Conservation (phyloP, 64 coral and sea anemone genomes). For the Montipora sp. region DNA sequence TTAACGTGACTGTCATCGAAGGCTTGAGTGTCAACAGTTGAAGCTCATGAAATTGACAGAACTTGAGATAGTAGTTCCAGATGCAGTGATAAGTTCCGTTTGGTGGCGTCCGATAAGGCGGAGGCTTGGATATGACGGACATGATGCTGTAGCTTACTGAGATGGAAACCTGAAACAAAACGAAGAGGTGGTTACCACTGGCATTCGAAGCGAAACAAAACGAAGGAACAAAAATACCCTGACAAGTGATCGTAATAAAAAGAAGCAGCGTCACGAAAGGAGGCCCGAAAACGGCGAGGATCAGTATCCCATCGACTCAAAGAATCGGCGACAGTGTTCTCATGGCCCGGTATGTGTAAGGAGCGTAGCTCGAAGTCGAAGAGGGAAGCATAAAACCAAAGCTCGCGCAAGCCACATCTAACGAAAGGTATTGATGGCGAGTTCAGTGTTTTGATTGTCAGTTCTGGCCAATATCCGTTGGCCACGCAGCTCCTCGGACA, state of each 20-base stretch:
- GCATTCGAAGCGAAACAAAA: neutral
- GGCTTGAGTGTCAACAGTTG: no score
- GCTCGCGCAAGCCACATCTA: neutral
- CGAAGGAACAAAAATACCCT: neutral
- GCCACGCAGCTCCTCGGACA: neutral
- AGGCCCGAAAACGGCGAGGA: neutral
- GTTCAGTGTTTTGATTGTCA: neutral
- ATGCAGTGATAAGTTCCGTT: neutral
- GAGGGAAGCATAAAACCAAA: neutral
- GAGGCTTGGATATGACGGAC: neutral
- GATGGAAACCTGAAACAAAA: neutral
- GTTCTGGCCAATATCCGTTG: neutral
- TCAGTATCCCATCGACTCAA: neutral
- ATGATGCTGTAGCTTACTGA: neutral
- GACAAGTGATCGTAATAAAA: neutral
- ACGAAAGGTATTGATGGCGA: neutral
- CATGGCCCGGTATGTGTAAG: neutral
- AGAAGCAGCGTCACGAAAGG: neutral
- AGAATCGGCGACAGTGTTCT: neutral
- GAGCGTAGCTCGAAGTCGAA: neutral
- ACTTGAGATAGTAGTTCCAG: neutral
- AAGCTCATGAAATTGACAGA: no score
- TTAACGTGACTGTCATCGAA: no score
- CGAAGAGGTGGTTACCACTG: neutral
- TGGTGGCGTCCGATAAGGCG: neutral